Percentiles rank a stretch among this genome's conserved stretches.
These are phyloP conservation scores for Echeneis naucrates DNA, from an alignment of 2,797 vertebrate genomes.

Conservation along the genomic window DNA sequence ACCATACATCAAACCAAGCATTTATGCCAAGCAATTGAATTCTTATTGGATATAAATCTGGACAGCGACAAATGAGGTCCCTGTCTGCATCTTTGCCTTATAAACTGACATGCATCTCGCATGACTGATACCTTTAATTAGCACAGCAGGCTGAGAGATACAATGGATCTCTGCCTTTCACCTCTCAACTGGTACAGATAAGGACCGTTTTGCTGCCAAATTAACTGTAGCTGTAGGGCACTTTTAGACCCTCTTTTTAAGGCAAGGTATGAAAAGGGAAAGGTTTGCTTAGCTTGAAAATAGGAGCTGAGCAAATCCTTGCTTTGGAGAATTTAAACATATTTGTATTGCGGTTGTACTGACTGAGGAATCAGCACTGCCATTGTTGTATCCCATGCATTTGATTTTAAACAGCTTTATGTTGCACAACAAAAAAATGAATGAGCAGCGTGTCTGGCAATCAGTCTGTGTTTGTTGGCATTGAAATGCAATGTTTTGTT, in stretches of 20 bases:
- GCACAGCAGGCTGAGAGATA: constrained; percentile 62
- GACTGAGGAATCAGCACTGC: background rate
- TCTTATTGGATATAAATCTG: constrained; percentile 81
- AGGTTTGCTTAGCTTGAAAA: constrained; percentile 14
- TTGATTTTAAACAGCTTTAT: too few species aligned
- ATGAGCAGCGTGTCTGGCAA: background rate
- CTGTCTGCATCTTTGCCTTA: constrained; percentile 53
- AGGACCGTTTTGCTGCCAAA: constrained; percentile 50
- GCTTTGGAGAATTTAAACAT: background rate
- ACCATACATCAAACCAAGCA: constrained; percentile 75
- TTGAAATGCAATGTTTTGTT: background rate
- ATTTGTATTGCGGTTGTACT: background rate
- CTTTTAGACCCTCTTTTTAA: constrained; percentile 27
- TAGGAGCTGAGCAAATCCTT: background rate
- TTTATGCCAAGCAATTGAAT: constrained; percentile 82
- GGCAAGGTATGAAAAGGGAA: constrained; percentile 22
- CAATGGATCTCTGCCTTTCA: constrained; percentile 60
- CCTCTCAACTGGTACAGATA: constrained; percentile 53
- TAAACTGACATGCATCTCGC: constrained; percentile 73
- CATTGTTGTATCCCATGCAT: background rate
- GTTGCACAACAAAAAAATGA: background rate
- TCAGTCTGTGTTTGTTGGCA: background rate
- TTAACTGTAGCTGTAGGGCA: constrained; percentile 26
- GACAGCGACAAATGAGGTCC: constrained; percentile 74
- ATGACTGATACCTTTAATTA: constrained; percentile 82